These are phyloP conservation scores for Ophthalmolycus amberensis DNA, from an alignment of 2,113 vertebrate genomes.

Conservation along the genomic window DNA sequence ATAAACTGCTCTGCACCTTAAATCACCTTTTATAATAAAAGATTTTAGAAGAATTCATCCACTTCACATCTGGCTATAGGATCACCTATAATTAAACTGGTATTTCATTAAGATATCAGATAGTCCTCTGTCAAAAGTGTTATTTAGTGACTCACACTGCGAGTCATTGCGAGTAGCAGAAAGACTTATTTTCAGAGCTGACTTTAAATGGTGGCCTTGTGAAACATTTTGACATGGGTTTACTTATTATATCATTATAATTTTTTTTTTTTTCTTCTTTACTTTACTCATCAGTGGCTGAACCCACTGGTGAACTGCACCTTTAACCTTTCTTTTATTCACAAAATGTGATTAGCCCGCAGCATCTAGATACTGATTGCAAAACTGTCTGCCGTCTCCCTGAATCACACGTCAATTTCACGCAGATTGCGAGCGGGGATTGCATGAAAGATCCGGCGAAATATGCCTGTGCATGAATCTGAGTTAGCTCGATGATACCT, in stretches of 20 bases:
- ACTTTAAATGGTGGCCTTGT: background rate
- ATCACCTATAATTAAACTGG: constrained; percentile 17
- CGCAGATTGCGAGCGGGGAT: background rate
- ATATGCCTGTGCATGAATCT: constrained; percentile 5
- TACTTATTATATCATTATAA: background rate
- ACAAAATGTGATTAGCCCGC: constrained; percentile 5
- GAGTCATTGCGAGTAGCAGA: constrained; percentile 11
- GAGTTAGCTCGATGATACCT: background rate
- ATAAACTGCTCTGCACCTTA: background rate
- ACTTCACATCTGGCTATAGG: constrained; percentile 16
- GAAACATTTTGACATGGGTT: background rate
- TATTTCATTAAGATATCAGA: constrained; percentile 44
- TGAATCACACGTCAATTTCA: constrained; percentile 32
- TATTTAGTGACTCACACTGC: constrained; percentile 13
- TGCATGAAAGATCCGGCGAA: background rate
- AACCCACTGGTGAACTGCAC: background rate
- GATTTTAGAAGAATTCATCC: constrained; percentile 11
- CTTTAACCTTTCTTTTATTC: constrained; percentile 16
- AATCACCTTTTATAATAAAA: constrained; percentile 17
- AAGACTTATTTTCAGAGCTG: background rate
- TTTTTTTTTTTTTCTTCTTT: background rate
- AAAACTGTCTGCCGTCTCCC: background rate
- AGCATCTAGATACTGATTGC: background rate
- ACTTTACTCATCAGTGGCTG: background rate
- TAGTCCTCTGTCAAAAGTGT: constrained; percentile 10